Percentiles rank a stretch among this genome's conserved stretches.
Evolutionary conservation across 2,113 vertebrate genomes (phyloP).

Genomic region (Tinamus guttatus): DNA sequence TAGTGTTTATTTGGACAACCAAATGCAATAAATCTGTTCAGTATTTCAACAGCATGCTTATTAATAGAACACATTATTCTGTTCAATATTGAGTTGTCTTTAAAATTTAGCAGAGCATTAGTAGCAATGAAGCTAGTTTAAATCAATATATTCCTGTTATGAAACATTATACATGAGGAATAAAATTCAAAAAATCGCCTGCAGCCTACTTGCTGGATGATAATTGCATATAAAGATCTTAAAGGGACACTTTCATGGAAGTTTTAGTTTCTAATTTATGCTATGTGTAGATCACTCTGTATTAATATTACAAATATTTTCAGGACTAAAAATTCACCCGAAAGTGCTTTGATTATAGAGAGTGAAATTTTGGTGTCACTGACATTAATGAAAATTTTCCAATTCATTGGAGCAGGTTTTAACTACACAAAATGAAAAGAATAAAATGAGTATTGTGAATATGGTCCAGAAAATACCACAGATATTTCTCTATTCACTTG

Average conservation of each 20-base stretch:
- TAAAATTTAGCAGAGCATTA: constrained; percentile 83
- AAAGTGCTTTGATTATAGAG: constrained; percentile 4
- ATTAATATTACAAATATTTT: constrained; percentile 28
- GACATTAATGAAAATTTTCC: background rate
- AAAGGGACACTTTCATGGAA: constrained; percentile 9
- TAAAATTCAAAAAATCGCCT: constrained; percentile 55
- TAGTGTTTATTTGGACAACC: constrained; percentile 77
- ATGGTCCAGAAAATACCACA: constrained; percentile 41
- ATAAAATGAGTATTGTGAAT: constrained; percentile 50
- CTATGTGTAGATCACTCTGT: background rate
- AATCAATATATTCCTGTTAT: constrained; percentile 77
- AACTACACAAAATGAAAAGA: background rate
- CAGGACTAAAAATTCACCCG: background rate
- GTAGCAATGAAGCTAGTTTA: constrained; percentile 78
- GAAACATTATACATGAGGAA: constrained; percentile 55
- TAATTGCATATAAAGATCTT: constrained; percentile 18
- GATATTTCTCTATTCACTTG: constrained; percentile 61
- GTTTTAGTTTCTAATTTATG: constrained; percentile 13
- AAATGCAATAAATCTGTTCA: constrained; percentile 78
- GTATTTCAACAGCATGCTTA: constrained; percentile 78
- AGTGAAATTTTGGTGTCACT: constrained; percentile 22
- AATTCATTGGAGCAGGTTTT: background rate
- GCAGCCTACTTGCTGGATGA: background rate
- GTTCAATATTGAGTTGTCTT: constrained; percentile 81
- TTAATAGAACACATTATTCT: constrained; percentile 81